A percentile compares a stretch with the other conserved stretches of the same genome.
These are phyloP conservation scores for Mionectes olivaceus DNA, from an alignment of 2,797 vertebrate genomes.

Conservation along the genomic window DNA sequence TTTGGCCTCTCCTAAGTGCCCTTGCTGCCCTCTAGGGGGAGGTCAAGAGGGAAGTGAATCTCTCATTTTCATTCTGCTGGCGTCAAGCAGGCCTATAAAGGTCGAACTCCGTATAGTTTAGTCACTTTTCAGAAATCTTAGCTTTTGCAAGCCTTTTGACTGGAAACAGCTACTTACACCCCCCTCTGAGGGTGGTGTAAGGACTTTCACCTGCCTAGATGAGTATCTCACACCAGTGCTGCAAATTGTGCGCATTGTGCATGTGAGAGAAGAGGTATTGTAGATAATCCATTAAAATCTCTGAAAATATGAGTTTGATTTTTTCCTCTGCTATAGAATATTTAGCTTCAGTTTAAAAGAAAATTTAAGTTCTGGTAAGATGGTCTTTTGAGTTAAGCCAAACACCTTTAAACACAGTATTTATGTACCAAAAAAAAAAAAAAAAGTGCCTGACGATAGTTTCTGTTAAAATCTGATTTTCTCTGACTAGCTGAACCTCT, in stretches of 20 bases:
- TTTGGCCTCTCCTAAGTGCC: background rate
- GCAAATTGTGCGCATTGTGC: background rate
- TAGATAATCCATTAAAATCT: background rate
- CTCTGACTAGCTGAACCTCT: background rate
- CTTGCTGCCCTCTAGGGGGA: background rate
- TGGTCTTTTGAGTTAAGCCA: background rate
- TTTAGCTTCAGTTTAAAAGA: background rate
- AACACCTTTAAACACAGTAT: background rate
- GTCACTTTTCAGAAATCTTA: background rate
- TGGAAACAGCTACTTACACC: background rate
- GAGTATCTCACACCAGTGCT: background rate
- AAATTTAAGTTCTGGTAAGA: background rate
- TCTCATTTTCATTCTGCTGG: background rate
- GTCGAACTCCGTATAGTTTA: background rate
- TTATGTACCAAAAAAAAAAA: background rate
- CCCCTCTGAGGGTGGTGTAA: background rate
- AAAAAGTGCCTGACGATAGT: background rate
- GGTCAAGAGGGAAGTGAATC: background rate
- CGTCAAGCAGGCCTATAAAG: background rate
- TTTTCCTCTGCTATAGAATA: background rate
- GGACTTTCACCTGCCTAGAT: background rate
- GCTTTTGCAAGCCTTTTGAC: background rate
- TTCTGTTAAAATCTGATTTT: background rate
- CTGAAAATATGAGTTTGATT: background rate
- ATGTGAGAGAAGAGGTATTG: background rate